phyloP scores from a whole-genome alignment of 2,888 invertebrate species.

The Miltochrista miniata region DNA sequence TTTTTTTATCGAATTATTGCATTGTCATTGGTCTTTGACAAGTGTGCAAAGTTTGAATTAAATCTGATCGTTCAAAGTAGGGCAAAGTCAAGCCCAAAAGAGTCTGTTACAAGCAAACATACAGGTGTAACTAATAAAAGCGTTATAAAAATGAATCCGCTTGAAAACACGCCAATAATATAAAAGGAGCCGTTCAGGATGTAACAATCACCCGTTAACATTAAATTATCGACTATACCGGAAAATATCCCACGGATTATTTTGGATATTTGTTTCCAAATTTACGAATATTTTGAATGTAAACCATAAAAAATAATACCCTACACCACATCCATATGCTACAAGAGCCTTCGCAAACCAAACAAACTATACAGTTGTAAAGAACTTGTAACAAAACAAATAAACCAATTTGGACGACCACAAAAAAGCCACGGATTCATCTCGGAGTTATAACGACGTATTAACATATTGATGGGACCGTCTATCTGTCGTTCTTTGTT shows the following conservation, averaged over 20 bases:
- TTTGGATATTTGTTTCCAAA: slow-evolving; percentile 12
- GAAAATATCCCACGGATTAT: slow-evolving; percentile 31
- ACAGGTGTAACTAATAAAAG: too few species aligned
- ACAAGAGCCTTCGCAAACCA: slow-evolving; percentile 62
- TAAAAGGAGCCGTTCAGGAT: neutral
- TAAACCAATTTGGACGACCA: slow-evolving; percentile 75
- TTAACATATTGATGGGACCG: slow-evolving; percentile 80
- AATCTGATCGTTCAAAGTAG: too few species aligned
- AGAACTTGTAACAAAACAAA: slow-evolving; percentile 78
- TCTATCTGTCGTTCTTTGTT: slow-evolving; percentile 78
- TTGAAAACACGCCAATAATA: neutral
- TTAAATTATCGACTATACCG: slow-evolving; percentile 35
- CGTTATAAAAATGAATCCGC: too few species aligned
- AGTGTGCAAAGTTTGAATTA: too few species aligned
- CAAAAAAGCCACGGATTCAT: slow-evolving; percentile 58
- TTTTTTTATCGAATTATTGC: too few species aligned
- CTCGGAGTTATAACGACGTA: slow-evolving; percentile 62
- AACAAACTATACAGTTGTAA: slow-evolving; percentile 71
- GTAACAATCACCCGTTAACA: neutral
- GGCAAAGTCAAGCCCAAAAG: too few species aligned
- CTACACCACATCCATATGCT: slow-evolving; percentile 52
- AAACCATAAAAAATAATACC: slow-evolving; percentile 26
- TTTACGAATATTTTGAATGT: slow-evolving; percentile 42
- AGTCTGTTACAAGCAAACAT: too few species aligned
- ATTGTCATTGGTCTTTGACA: too few species aligned